Evolutionary conservation across 2,797 vertebrate species (phyloP).

Genomic region (Acropternis orthonyx): DNA sequence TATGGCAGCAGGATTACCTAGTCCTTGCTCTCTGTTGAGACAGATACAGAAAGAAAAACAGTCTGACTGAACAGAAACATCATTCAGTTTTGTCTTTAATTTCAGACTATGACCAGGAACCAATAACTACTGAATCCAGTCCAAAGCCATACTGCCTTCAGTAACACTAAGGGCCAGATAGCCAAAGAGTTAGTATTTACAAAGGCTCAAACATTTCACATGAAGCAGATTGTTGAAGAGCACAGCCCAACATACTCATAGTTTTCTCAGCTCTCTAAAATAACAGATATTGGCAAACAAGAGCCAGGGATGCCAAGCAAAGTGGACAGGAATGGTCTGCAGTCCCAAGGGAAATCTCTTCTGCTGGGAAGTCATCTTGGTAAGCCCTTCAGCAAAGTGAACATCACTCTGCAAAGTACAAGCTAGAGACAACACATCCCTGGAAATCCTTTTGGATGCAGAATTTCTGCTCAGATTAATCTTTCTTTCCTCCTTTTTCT

Average conservation of each 20-base stretch:
- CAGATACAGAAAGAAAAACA: background rate
- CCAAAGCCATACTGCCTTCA: background rate
- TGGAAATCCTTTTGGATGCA: background rate
- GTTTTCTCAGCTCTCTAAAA: background rate
- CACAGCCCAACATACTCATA: background rate
- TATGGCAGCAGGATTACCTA: background rate
- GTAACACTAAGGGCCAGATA: background rate
- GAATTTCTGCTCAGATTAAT: slow-evolving; percentile 50
- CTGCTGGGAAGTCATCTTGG: background rate
- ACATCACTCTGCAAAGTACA: background rate
- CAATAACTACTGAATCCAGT: background rate
- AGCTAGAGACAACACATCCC: background rate
- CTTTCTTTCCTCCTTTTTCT: slow-evolving; percentile 28
- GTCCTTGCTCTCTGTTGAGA: background rate
- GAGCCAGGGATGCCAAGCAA: background rate
- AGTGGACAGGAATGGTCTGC: background rate
- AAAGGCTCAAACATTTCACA: background rate
- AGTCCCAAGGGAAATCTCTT: background rate
- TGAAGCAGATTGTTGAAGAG: background rate
- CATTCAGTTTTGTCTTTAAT: background rate
- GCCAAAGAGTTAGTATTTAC: background rate
- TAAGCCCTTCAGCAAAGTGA: background rate
- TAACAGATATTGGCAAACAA: background rate
- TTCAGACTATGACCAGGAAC: background rate
- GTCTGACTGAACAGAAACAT: background rate